These are phyloP conservation scores for Hemichromis elongatus DNA, from an alignment of 2,113 vertebrate species.

Conservation along the genomic window DNA sequence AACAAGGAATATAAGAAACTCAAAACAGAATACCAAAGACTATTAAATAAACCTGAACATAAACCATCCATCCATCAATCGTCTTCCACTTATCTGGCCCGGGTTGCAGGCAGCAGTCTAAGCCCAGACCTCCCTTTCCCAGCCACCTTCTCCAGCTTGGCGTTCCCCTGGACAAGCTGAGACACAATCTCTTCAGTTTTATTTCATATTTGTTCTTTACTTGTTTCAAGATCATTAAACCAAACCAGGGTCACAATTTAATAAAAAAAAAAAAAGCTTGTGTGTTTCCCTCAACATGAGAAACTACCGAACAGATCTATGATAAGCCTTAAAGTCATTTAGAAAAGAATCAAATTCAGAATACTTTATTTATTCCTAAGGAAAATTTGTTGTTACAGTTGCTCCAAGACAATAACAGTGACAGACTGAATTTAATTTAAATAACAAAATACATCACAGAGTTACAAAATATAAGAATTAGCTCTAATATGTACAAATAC, in stretches of 20 bases:
- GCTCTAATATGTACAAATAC: not conserved
- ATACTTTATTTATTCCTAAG: not conserved
- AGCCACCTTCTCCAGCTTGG: too few relatives aligned
- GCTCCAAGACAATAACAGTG: not conserved
- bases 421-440: not conserved
- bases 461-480: not conserved
- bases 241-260: not conserved
- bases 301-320: not conserved
- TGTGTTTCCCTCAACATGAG: too few relatives aligned
- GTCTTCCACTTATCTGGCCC: too few relatives aligned
- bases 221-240: accelerated
- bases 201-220: not conserved
- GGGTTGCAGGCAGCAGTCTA: too few relatives aligned
- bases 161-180: too few relatives aligned
- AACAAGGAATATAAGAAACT: too few relatives aligned
- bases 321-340: not conserved
- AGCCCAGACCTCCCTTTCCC: too few relatives aligned
- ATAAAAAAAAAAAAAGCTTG: accelerated
- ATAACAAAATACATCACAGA: not conserved
- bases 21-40: too few relatives aligned
- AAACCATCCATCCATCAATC: too few relatives aligned
- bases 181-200: not conserved
- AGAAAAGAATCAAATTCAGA: not conserved
- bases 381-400: not conserved
- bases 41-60: too few relatives aligned